Conservation (phyloP, 2,113 vertebrate species). For the Carassius gibelio region DNA sequence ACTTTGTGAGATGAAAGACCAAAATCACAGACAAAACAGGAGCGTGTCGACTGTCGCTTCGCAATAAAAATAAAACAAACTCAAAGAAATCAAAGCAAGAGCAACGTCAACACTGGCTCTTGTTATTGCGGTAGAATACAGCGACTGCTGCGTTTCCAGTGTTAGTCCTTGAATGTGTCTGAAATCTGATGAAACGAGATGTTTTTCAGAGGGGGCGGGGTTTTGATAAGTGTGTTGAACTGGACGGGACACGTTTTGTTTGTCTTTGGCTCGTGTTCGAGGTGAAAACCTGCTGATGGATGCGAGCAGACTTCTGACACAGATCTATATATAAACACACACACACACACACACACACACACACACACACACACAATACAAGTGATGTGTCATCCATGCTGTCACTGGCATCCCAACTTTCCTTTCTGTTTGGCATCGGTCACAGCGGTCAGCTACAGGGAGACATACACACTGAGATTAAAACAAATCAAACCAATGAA, state of each 20-base stretch:
- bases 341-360: background rate
- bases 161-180: background rate
- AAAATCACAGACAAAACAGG: background rate
- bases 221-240: background rate
- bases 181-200: background rate
- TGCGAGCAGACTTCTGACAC: background rate
- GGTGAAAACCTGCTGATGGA: too few species aligned
- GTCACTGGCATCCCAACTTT: constrained; percentile 26
- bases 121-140: background rate
- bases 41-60: background rate
- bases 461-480: constrained; percentile 29
- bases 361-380: background rate
- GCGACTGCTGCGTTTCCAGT: constrained; percentile 4
- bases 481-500: constrained; percentile 27
- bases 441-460: constrained; percentile 74
- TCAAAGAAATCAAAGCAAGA: background rate
- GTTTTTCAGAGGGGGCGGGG: background rate
- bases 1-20: constrained; percentile 9
- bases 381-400: constrained; percentile 27
- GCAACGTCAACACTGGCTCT: constrained; percentile 5
- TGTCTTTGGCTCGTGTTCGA: constrained; percentile 1
- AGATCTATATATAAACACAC: background rate
- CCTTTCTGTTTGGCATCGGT: constrained; percentile 40
- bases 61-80: constrained; percentile 10
- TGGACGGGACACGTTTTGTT: background rate